Percentiles rank a stretch among this genome's conserved stretches.
These are phyloP conservation scores for Phorcus lineatus DNA, from an alignment of 2,888 invertebrate species.

Conservation along the genomic window DNA sequence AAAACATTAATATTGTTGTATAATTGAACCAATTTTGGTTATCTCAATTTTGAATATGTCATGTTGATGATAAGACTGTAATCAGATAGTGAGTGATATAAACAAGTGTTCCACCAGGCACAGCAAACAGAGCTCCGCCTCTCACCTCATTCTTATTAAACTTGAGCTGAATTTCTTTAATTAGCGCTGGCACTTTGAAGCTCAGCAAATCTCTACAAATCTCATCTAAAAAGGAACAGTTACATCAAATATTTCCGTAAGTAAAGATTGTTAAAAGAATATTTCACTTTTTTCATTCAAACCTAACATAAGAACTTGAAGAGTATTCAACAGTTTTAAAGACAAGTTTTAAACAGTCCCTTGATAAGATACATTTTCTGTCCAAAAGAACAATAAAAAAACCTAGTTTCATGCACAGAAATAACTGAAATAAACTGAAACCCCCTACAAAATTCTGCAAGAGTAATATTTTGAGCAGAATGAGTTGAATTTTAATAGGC, in stretches of 20 bases:
- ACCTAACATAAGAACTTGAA: neutral
- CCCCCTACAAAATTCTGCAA: too few species aligned
- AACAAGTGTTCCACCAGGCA: neutral
- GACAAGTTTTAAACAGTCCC: neutral
- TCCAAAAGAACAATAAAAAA: neutral
- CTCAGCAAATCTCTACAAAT: slow-evolving; percentile 55
- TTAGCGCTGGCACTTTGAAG: slow-evolving; percentile 45
- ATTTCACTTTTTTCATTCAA: neutral
- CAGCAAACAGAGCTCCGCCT: neutral
- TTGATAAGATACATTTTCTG: neutral
- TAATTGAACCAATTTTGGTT: too few species aligned
- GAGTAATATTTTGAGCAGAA: too few species aligned
- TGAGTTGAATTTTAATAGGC: too few species aligned
- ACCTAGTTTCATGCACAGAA: neutral
- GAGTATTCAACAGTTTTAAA: neutral
- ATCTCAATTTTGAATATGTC: too few species aligned
- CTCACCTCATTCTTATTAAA: slow-evolving; percentile 66
- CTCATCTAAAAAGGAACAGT: slow-evolving; percentile 52
- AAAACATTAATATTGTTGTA: too few species aligned
- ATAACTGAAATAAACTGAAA: too few species aligned
- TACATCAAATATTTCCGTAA: neutral
- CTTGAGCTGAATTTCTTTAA: slow-evolving; percentile 58
- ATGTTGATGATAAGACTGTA: too few species aligned
- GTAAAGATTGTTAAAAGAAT: neutral
- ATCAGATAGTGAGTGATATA: too few species aligned